These are phyloP conservation scores for Stramonita haemastoma DNA, from an alignment of 2,888 invertebrate genomes.

Conservation along the genomic window DNA sequence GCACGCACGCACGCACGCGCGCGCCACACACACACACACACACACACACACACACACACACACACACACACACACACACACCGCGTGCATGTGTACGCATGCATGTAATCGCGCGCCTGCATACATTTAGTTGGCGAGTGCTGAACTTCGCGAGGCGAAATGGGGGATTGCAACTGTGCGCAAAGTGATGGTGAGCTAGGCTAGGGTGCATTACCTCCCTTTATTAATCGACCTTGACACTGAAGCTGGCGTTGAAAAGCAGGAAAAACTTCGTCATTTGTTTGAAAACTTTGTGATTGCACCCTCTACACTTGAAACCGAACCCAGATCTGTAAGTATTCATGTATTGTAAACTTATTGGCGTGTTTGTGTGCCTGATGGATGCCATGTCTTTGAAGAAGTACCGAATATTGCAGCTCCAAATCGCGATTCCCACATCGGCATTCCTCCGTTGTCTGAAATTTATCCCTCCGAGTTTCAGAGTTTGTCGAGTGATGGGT, in stretches of 20 bases:
- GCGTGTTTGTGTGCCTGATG: background rate
- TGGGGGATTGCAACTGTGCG: background rate
- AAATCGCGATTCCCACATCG: background rate
- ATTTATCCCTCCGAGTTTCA: background rate
- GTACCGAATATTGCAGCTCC: background rate
- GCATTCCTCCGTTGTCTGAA: background rate
- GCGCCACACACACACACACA: constrained; percentile 1
- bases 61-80: background rate
- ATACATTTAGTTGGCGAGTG: background rate
- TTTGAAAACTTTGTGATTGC: constrained; percentile 36
- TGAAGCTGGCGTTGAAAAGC: constrained; percentile 36
- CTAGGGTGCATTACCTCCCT: constrained; percentile 26
- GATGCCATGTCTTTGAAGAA: background rate
- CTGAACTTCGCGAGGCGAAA: background rate
- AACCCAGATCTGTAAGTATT: constrained; percentile 18
- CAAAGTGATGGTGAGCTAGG: background rate
- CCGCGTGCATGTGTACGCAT: background rate
- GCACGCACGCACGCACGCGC: too few species aligned
- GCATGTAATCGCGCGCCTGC: background rate
- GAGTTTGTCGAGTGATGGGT: background rate
- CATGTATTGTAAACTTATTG: background rate
- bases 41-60: background rate
- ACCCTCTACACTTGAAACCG: background rate
- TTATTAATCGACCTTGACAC: constrained; percentile 38
- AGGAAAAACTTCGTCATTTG: constrained; percentile 42